Evolutionary conservation across 2,888 invertebrate genomes (phyloP).

Genomic region (Tethea ocularis): DNA sequence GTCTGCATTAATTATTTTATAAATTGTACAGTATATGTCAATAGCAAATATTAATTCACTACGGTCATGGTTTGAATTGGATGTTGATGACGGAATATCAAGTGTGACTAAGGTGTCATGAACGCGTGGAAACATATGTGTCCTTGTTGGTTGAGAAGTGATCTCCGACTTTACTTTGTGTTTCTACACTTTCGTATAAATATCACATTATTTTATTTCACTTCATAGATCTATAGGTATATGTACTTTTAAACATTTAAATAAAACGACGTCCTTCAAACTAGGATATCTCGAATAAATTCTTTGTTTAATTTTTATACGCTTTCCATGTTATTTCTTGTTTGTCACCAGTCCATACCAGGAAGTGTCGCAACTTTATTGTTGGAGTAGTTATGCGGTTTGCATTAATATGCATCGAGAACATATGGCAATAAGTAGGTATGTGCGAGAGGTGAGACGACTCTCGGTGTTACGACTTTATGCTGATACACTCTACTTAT

Average conservation of each 20-base stretch:
- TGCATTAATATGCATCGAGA: conserved; percentile 72
- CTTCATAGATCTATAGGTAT: too few relatives aligned
- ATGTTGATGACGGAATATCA: conserved; percentile 50
- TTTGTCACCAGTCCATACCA: conserved; percentile 43
- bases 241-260: too few relatives aligned
- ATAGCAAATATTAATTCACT: conserved; percentile 53
- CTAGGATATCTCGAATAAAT: neutral
- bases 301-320: neutral
- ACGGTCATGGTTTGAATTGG: conserved; percentile 57
- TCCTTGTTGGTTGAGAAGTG: conserved; percentile 55
- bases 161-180: conserved; percentile 16
- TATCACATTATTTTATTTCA: neutral
- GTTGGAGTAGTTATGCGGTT: conserved; percentile 60
- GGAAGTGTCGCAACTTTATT: conserved; percentile 71
- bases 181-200: neutral
- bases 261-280: neutral
- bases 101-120: conserved; percentile 46
- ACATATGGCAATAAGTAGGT: conserved; percentile 45
- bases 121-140: conserved; percentile 63
- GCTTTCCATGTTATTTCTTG: conserved; percentile 35
- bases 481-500: conserved; percentile 42
- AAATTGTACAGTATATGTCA: conserved; percentile 33
- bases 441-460: conserved; percentile 48
- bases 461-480: conserved; percentile 40
- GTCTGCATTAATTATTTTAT: conserved; percentile 19